Evolutionary conservation across 2,797 vertebrate genomes (phyloP), one percentile per base, ranked within the genome.

Genomic region (Falco cherrug): DNA sequence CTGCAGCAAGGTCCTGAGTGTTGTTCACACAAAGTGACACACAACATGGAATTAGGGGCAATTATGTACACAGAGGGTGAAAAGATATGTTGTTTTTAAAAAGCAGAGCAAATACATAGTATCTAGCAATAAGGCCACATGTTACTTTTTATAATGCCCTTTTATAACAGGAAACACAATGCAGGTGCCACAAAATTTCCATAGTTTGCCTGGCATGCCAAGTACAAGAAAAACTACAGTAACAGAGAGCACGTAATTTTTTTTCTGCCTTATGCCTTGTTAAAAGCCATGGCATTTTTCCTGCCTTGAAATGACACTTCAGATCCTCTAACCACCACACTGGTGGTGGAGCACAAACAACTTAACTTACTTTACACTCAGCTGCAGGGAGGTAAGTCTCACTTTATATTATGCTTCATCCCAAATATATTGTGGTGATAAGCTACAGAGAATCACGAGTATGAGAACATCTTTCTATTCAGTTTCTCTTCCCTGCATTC

Each of bases 31-130:
- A 10, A 59, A 85, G 18, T 18, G 81, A 33, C 8, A n/a, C 1
- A 3, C 2, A 0, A 16, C 37, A 28, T 45, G 33, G 15, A 89
- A 70, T 14, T 31, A 50, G 0, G 2, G 31, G 15, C 21, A 78
- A 50, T 43, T 74, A 31, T 37, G 84, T 53, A 43, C 11, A 29
- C 2, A 11, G 6, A 60, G 7, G 12, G 14, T 59, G 11, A 75
- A 89, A 94, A 73, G 2, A 67, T 14, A 70, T 0, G 3, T 31
- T 61, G 5, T 16, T 41, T 80, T 67, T 16, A 37, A 50, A 80
- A 78, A 54, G 3, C 41, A 80, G 75, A 51, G 3, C 4, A 70
- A 59, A 5, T 16, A 33, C 4, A 21, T 1, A 39, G 9, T 31
- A 60, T 73, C 39, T 28, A 47, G 28, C 11, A 79, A 48, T 18